A percentile compares a stretch with the other conserved stretches of the same genome.
These are phyloP conservation scores for Buceros bicornis DNA, from an alignment of 2,797 vertebrate species.

Conservation along the genomic window DNA sequence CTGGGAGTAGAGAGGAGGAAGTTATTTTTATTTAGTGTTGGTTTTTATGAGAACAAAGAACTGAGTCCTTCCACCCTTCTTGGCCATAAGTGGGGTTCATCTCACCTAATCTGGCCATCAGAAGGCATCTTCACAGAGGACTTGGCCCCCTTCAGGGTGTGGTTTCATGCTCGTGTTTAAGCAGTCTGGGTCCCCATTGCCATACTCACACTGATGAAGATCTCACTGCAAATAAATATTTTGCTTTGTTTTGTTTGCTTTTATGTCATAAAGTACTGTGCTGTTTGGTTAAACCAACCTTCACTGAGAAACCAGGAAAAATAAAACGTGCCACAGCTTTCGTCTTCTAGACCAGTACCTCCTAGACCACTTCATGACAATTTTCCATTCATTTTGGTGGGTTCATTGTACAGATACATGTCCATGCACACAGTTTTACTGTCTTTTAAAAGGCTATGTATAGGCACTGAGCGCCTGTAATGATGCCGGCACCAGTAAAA, in stretches of 20 bases:
- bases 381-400: neutral
- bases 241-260: neutral
- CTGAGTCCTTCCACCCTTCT: neutral
- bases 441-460: neutral
- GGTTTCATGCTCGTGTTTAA: neutral
- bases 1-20: neutral
- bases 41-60: slow-evolving; percentile 7
- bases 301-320: neutral
- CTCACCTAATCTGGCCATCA: neutral
- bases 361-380: neutral
- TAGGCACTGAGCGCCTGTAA: neutral
- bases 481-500: neutral
- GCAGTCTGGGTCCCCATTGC: neutral
- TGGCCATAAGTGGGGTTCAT: neutral
- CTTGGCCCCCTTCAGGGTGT: neutral
- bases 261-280: neutral
- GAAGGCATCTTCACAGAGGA: slow-evolving; percentile 19
- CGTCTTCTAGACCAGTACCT: neutral
- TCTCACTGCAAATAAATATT: neutral
- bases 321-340: neutral
- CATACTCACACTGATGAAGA: neutral
- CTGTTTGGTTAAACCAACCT: neutral
- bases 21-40: slow-evolving; percentile 4
- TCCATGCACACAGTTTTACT: neutral
- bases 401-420: neutral